Evolutionary conservation across 2,888 invertebrate genomes (phyloP).

Genomic region (Heliconius sara): DNA sequence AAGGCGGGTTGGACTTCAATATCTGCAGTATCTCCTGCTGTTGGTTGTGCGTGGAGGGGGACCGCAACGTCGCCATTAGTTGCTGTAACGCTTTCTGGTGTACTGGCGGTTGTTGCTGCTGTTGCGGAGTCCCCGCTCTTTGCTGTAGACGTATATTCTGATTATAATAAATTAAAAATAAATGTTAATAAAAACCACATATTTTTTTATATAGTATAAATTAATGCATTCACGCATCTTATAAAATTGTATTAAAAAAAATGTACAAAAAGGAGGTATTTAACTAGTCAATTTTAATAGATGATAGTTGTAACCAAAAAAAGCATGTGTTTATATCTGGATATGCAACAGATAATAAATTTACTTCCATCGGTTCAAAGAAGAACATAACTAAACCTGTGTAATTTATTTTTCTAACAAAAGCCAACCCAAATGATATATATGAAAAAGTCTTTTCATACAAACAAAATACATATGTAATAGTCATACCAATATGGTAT

Average conservation of each 20-base stretch:
- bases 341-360: too few species aligned
- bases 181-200: neutral
- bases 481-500: neutral
- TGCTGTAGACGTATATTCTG: slow-evolving; percentile 51
- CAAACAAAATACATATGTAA: neutral
- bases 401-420: neutral
- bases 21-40: slow-evolving; percentile 95
- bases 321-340: too few species aligned
- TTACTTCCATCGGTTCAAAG: neutral
- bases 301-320: too few species aligned
- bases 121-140: slow-evolving; percentile 65
- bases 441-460: neutral
- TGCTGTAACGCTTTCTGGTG: slow-evolving; percentile 89
- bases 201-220: neutral
- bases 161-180: neutral
- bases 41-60: slow-evolving; percentile 95
- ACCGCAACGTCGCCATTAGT: slow-evolving; percentile 94
- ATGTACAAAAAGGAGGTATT: too few species aligned
- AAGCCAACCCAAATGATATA: neutral
- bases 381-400: neutral
- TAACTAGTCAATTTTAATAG: too few species aligned
- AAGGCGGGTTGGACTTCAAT: slow-evolving; percentile 95
- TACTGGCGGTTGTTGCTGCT: slow-evolving; percentile 75
- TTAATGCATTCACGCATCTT: too few species aligned
- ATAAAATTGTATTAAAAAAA: too few species aligned